Evolutionary conservation across 2,113 vertebrate genomes (phyloP), one percentile per base, ranked within the genome.

Genomic region (Sander vitreus): DNA sequence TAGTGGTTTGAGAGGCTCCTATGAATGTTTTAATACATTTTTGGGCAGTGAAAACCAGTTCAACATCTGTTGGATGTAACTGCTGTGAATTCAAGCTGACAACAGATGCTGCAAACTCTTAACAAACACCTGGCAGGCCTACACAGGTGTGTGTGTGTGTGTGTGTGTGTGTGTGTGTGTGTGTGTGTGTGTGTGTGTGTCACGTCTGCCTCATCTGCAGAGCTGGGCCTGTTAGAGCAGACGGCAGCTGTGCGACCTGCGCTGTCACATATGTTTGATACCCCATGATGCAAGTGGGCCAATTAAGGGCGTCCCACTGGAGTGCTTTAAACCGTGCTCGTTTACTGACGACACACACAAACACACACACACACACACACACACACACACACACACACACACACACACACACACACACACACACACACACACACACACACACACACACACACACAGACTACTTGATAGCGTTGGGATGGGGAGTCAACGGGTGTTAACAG

Each of bases 261-360:
- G 16, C 68, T 73, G 85, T 83, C 85, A 78, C 85, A 81, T 83
- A 74, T 66, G 80, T 85, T 81, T 89, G 82, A 88, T 69, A 45
- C 1, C 60, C 69, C 76, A 71, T 83, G 82, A 89, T 87, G 77
- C 87, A 76, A 81, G 59, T 78, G 82, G 82, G 79, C 76, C 85
- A 91, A 91, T 91, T 85, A 91, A 54, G 30, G 14, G 12, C 10
- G 21, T 89, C 85, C 66, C 83, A 59, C 5, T 14, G 80, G 82
- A 85, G 48, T 21, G 18, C 45, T 87, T 85, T 66, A 43, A 70
- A 57, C 48, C 1, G 9, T 11, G 47, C 5, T 30, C 19, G 12
- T 67, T 73, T 18, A 33, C 39, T 36, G 25, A 81, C 57, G 36
- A 48, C 62, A 55, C 69, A 67, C 69, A 43, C 21, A 43, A 50